These are phyloP conservation scores for Sterna hirundo DNA, from an alignment of 2,113 vertebrate species.

Conservation along the genomic window DNA sequence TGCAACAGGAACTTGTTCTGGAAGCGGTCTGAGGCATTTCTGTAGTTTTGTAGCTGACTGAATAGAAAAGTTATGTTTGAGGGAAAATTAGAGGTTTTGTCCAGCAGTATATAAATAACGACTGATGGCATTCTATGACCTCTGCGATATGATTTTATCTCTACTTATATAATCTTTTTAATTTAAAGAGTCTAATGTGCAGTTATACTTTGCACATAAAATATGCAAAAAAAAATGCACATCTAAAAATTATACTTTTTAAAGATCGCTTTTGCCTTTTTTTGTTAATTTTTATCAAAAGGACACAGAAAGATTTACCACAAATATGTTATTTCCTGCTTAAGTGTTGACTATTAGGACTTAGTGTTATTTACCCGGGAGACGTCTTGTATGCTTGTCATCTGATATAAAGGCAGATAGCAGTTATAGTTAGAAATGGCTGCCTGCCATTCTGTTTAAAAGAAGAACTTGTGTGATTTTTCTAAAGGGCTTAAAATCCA, in stretches of 20 bases:
- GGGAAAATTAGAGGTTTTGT: neutral
- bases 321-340: slow-evolving; percentile 18
- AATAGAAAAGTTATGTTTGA: neutral
- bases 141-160: neutral
- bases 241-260: neutral
- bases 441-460: slow-evolving; percentile 74
- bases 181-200: neutral
- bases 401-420: slow-evolving; percentile 30
- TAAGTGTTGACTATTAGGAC: neutral
- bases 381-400: slow-evolving; percentile 11
- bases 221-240: neutral
- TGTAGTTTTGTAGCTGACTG: neutral
- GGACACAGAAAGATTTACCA: neutral
- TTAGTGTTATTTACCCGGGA: neutral
- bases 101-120: neutral
- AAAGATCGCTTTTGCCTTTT: neutral
- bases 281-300: neutral
- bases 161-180: neutral
- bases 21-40: neutral
- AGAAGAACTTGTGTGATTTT: slow-evolving; percentile 73
- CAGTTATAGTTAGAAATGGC: slow-evolving; percentile 66
- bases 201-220: neutral
- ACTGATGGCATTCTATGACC: neutral
- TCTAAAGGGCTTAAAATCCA: slow-evolving; percentile 62
- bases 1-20: neutral